Conservation (phyloP, 2,797 vertebrate species). For the Acrossocheilus fasciatus region DNA sequence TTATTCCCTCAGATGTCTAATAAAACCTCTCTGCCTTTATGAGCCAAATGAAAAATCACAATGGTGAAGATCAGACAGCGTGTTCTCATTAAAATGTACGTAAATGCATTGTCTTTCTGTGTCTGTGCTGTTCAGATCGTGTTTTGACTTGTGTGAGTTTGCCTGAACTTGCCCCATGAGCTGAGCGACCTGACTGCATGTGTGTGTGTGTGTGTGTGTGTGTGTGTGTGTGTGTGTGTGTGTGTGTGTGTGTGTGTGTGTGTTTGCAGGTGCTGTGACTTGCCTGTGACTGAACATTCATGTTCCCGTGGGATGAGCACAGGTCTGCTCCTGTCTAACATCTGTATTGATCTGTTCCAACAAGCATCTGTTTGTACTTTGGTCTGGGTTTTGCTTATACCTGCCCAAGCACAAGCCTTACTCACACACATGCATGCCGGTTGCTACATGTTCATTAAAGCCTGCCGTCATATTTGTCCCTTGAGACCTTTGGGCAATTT, state of each 20-base stretch:
- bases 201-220: slow-evolving; percentile 24
- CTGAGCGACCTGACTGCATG: not conserved
- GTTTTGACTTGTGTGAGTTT: slow-evolving; percentile 19
- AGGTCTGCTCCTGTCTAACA: slow-evolving; percentile 32
- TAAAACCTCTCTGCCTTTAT: not conserved
- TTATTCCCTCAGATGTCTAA: not conserved
- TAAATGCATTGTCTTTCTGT: not conserved
- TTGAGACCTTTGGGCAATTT: not conserved
- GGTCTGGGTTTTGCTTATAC: not conserved
- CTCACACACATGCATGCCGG: not conserved
- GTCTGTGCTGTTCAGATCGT: not conserved
- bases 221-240: slow-evolving; percentile 28
- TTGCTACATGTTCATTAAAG: not conserved
- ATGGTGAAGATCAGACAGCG: not conserved
- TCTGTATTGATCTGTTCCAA: slow-evolving; percentile 18
- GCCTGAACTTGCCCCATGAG: slow-evolving; percentile 8
- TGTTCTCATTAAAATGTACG: not conserved
- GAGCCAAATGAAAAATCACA: not conserved
- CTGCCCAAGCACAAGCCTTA: not conserved
- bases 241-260: slow-evolving; percentile 25
- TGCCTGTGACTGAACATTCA: slow-evolving; percentile 22
- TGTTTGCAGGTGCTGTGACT: slow-evolving; percentile 30
- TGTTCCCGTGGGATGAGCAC: slow-evolving; percentile 2
- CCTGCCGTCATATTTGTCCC: not conserved
- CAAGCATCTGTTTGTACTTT: not conserved